These are phyloP conservation scores for Uloborus plumipes DNA, from an alignment of 2,888 invertebrate species.

Conservation along the genomic window DNA sequence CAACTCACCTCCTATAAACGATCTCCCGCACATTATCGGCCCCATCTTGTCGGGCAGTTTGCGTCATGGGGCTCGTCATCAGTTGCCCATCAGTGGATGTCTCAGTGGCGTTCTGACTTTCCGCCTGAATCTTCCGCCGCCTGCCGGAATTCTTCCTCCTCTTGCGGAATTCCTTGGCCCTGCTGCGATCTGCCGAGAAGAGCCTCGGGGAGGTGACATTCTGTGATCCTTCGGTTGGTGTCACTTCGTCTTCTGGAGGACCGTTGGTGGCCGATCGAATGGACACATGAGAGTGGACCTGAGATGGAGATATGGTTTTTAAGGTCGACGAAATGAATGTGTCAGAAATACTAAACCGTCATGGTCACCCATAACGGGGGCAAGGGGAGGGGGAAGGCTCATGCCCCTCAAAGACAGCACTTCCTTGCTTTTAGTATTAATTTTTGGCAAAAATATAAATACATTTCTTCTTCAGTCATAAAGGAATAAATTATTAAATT, in stretches of 20 bases:
- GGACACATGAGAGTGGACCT: constrained; percentile 29
- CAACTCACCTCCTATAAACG: constrained; percentile 12
- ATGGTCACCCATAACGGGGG: no score
- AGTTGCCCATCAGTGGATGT: not conserved
- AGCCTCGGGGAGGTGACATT: constrained; percentile 21
- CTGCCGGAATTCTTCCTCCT: constrained; percentile 31
- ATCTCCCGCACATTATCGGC: not conserved
- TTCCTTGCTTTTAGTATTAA: no score
- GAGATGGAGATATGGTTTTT: not conserved
- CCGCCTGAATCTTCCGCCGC: constrained; percentile 11
- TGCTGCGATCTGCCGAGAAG: constrained; percentile 41
- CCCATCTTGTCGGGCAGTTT: not conserved
- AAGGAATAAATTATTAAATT: no score
- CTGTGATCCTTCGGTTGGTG: not conserved
- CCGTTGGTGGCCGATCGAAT: constrained; percentile 29
- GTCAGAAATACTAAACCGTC: no score
- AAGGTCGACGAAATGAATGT: not conserved
- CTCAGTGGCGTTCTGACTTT: not conserved
- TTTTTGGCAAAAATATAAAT: no score
- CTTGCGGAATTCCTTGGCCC: constrained; percentile 40
- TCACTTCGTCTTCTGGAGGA: constrained; percentile 4
- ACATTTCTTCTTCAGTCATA: no score
- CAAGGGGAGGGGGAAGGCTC: no score
- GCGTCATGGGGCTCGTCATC: not conserved
- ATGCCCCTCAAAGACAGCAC: no score